phyloP scores from a whole-genome alignment of 2,113 vertebrate genomes.

The Cynopterus brachyotis region DNA sequence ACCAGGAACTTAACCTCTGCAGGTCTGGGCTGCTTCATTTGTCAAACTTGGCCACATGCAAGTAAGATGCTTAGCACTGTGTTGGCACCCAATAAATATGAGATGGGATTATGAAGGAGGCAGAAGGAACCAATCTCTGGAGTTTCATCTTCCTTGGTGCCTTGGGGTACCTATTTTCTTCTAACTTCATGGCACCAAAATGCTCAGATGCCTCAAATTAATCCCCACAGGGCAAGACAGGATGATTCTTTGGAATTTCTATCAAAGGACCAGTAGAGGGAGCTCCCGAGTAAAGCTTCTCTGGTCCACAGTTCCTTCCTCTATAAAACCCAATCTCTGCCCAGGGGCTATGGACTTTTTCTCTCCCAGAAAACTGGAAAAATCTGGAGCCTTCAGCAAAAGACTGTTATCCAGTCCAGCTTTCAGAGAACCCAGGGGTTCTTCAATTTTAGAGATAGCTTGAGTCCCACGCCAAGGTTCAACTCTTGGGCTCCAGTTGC shows the following conservation, averaged over 20 bases:
- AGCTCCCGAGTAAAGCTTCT: conserved; percentile 54
- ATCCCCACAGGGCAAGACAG: background rate
- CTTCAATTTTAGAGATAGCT: background rate
- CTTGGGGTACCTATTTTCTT: background rate
- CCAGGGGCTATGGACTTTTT: background rate
- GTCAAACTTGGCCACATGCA: background rate
- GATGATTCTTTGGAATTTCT: conserved; percentile 21
- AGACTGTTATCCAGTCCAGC: background rate
- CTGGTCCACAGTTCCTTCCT: conserved; percentile 6
- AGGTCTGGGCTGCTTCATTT: background rate
- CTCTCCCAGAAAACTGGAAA: conserved; percentile 1
- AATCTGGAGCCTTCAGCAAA: background rate
- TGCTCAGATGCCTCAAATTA: background rate
- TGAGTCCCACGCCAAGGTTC: background rate
- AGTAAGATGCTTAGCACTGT: background rate
- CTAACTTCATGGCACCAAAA: background rate
- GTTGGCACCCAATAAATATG: background rate
- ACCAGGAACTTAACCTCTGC: background rate
- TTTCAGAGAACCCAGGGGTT: background rate
- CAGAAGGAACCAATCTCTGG: background rate
- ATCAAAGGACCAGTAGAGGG: conserved; percentile 71
- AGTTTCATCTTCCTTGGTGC: background rate
- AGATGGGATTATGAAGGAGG: background rate
- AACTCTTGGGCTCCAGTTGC: background rate
- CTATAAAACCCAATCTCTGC: background rate